Evolutionary conservation across 2,113 vertebrate genomes (phyloP), one percentile per base, ranked within the genome.

Genomic region (Forbesichthys papilliferus): DNA sequence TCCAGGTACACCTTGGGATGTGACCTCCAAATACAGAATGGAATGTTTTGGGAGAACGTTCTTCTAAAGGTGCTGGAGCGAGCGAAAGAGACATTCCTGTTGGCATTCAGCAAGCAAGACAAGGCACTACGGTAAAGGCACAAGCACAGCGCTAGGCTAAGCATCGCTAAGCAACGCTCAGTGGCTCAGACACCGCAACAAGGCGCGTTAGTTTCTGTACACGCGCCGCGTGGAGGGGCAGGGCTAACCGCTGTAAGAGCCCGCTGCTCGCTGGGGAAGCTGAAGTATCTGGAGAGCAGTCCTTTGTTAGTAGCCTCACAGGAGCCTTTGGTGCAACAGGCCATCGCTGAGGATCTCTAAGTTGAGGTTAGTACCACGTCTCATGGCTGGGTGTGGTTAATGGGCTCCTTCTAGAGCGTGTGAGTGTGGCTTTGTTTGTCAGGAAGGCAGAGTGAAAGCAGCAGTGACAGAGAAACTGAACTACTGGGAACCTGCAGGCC

Each of bases 361-460:
- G 94, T 93, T 91, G 93, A 92, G 7, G 95, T 97, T 96, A 98
- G 96, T 98, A 95, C 88, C 88, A 78, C 90, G 93, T 73, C 93
- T 86, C 73, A 67, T 68, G 61, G 81, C 68, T 69, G 78, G 70
- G 69, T 79, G 75, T 82, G 91, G 91, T 94, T 95, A 97, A 95
- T 94, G 91, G 92, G 89, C 92, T 95, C 92, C 91, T 78, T 95
- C 92, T 93, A 92, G 94, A 95, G 95, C 91, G 92, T 86, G 93
- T 94, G 95, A 95, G 92, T 61, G 66, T 20, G 12, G 33, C 34
- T 68, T 80, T 73, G 56, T 74, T 93, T 79, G 79, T 96, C 94
- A 95, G 92, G 95, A 91, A 94, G 95, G 96, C 94, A 96, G 93
- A 94, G 95, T 96, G 94, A 95, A 97, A 98, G 95, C 95, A 95